Evolutionary conservation across 2,888 invertebrate genomes (phyloP), one percentile per base, ranked within the genome.

Genomic region (Sclerodermus sp.): DNA sequence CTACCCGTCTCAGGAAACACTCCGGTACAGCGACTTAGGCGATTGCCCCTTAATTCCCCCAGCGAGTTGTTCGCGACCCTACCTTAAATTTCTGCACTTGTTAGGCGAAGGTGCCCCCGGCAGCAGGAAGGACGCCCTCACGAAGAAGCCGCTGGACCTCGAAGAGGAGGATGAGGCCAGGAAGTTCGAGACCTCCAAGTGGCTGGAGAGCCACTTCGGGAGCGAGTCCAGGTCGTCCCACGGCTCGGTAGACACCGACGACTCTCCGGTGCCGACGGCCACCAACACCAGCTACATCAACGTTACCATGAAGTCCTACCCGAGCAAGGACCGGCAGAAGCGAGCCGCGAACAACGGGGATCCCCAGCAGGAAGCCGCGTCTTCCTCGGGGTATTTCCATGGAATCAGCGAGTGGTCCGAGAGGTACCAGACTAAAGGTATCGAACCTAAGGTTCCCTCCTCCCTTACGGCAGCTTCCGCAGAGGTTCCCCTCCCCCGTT

Each of bases 131-230:
- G 92, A 93, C 79, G 89, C 87, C 3, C 81, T 91, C 67, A 89
- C 90, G 34, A 88, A 89, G 73, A 87, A 87, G 47, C 91, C 93
- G 0, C 79, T 92, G 56, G 91, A 93, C 78, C 88, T 91, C 68
- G 91, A 92, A 72, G 87, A 90, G 69, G 93, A 93, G 74, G 93
- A 93, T 77, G 90, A 92, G 76, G 92, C 92, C 5, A 84, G 93
- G 53, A 93, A 93, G 78, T 88, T 89, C 60, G 93, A 93, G 80
- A 93, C 93, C 0, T 91, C 90, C 57, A 92, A 92, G 79, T 93
- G 93, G 93, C 82, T 93, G 46, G 93, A 93, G 70, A 89, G 90
- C 70, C 93, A 94, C 76, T 93, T 94, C 72, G 93, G 93, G 44
- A 91, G 90, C 73, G 91, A 91, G 57, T 91, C 91, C 1, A 84